Evolutionary conservation across 1,140 invertebrate species (phyloP).

Genomic region (Leguminivora glycinivorella): DNA sequence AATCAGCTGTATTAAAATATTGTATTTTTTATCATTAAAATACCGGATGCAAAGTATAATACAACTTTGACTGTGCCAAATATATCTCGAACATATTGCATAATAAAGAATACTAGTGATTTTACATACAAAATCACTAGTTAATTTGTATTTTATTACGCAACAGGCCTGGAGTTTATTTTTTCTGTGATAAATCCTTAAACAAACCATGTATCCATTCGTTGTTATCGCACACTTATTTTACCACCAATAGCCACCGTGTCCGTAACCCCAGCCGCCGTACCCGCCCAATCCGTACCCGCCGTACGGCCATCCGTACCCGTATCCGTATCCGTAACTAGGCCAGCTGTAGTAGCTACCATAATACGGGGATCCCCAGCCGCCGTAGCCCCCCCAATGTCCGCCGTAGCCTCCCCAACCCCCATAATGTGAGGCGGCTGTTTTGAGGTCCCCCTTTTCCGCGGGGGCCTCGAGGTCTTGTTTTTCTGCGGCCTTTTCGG

Average conservation of each 20-base stretch:
- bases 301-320: constrained; percentile 54
- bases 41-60: no score
- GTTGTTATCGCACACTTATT: background rate
- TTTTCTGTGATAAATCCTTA: background rate
- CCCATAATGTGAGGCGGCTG: constrained; percentile 67
- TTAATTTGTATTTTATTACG: no score
- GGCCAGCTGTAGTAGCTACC: constrained; percentile 55
- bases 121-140: no score
- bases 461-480: constrained; percentile 39
- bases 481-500: constrained; percentile 44
- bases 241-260: constrained; percentile 65
- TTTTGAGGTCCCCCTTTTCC: constrained; percentile 67
- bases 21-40: no score
- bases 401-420: constrained; percentile 40
- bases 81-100: no score
- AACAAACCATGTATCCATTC: background rate
- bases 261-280: constrained; percentile 42
- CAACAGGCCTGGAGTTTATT: no score
- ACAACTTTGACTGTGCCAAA: no score
- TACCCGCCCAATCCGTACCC: constrained; percentile 38
- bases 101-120: no score
- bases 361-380: constrained; percentile 55
- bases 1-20: background rate
- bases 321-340: constrained; percentile 55
- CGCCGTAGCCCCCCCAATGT: constrained; percentile 46